Percentiles rank a stretch among this genome's conserved stretches.
phyloP scores from a whole-genome alignment of 2,797 vertebrate species.

The Nyctibius grandis region DNA sequence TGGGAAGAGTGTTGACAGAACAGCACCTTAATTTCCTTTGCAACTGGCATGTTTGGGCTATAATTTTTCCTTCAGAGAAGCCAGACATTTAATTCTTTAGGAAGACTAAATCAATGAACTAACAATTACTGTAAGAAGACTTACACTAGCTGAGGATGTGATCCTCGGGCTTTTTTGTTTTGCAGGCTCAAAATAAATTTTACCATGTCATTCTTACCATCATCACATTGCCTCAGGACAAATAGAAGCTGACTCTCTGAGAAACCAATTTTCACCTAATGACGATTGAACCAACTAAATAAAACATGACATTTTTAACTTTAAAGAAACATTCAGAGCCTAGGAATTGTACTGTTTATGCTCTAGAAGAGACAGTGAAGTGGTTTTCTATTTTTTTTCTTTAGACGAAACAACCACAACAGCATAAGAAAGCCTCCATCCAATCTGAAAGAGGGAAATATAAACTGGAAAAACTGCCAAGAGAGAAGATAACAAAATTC shows the following conservation, averaged over 20 bases:
- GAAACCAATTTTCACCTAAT: conserved; percentile 25
- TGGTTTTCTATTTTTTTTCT: not conserved
- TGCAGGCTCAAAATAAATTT: not conserved
- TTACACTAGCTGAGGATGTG: not conserved
- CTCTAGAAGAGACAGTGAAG: not conserved
- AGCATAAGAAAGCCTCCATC: not conserved
- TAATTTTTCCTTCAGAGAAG: conserved; percentile 22
- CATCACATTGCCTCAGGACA: not conserved
- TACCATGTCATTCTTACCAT: not conserved
- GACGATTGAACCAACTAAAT: not conserved
- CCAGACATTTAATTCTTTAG: conserved; percentile 17
- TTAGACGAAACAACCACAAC: not conserved
- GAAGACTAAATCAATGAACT: conserved; percentile 15
- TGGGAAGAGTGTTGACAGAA: not conserved
- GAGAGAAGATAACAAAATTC: conserved; percentile 22
- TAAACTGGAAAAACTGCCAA: conserved; percentile 24
- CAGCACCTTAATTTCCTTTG: not conserved
- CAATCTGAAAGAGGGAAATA: not conserved
- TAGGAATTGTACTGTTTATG: not conserved
- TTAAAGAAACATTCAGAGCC: not conserved
- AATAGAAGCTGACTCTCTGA: not conserved
- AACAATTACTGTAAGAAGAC: conserved; percentile 23
- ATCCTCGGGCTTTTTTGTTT: conserved; percentile 33
- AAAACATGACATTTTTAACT: conserved; percentile 16
- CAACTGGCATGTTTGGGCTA: not conserved